Conservation (phyloP, 2,888 invertebrate genomes). For the Xanthia icteritia region DNA sequence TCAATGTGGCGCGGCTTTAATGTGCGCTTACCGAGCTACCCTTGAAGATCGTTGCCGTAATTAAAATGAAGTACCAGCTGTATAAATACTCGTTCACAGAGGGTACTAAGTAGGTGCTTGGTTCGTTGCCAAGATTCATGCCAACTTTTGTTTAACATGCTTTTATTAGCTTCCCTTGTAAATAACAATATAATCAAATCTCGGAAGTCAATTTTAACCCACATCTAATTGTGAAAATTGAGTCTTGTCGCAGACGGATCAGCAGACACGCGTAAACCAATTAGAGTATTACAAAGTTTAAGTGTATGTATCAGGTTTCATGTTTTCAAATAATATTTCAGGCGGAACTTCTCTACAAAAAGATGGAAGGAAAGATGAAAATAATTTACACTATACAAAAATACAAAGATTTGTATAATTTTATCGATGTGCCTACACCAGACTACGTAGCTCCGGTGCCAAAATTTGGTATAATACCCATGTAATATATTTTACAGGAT, state of each 20-base stretch:
- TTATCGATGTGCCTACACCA: constrained; percentile 83
- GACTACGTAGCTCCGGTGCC: constrained; percentile 84
- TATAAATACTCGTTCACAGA: background rate
- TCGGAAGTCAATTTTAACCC: no score
- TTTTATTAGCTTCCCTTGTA: no score
- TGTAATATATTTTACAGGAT: background rate
- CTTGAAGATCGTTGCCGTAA: background rate
- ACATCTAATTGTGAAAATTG: background rate
- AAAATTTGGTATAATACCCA: constrained; percentile 76
- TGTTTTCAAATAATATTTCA: constrained; percentile 61
- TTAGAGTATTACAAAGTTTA: background rate
- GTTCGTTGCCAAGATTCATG: background rate
- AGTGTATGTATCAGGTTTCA: background rate
- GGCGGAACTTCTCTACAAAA: constrained; percentile 89
- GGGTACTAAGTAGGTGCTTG: background rate
- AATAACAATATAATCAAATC: no score
- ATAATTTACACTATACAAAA: constrained; percentile 88
- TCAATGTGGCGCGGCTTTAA: background rate
- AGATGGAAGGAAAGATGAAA: constrained; percentile 92
- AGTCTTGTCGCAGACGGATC: background rate
- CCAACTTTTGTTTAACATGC: background rate
- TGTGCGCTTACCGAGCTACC: no score
- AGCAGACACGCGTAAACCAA: background rate
- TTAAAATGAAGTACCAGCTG: background rate
- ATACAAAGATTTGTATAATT: constrained; percentile 86